A percentile compares a stretch with the other conserved stretches of the same genome.
Conservation (phyloP, 2,888 invertebrate species). For the Ormia ochracea region DNA sequence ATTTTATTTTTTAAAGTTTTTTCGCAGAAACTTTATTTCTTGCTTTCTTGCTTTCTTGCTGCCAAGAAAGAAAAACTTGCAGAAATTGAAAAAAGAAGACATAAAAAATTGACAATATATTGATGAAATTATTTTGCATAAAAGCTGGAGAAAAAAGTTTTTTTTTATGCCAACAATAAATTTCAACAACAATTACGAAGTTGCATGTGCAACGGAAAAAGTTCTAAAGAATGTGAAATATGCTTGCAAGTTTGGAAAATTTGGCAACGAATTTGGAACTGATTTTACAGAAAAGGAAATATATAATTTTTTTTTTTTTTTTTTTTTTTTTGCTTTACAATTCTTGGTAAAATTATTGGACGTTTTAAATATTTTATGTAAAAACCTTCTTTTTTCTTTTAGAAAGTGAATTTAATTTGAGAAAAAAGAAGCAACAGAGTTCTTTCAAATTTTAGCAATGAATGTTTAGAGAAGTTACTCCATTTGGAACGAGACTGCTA, state of each 20-base stretch:
- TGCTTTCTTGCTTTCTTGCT: too few species aligned
- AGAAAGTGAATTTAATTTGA: too few species aligned
- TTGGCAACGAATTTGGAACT: conserved; percentile 18
- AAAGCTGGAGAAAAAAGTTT: conserved; percentile 12
- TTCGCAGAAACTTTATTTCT: conserved; percentile 35
- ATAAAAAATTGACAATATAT: conserved; percentile 28
- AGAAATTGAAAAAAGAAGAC: not conserved
- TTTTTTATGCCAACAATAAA: conserved; percentile 40
- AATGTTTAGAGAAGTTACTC: too few species aligned
- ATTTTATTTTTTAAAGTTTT: conserved; percentile 32
- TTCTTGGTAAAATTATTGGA: too few species aligned
- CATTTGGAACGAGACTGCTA: too few species aligned
- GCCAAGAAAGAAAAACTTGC: conserved; percentile 22
- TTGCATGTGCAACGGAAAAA: conserved; percentile 34
- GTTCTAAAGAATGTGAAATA: conserved; percentile 18
- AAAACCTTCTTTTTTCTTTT: too few species aligned
- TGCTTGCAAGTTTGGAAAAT: conserved; percentile 25
- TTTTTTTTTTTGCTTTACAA: too few species aligned
- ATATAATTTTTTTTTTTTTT: too few species aligned
- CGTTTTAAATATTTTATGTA: too few species aligned
- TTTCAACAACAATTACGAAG: not conserved
- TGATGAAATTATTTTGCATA: conserved; percentile 43
- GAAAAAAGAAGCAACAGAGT: too few species aligned
- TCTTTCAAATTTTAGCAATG: too few species aligned
- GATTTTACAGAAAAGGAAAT: not conserved